These are phyloP conservation scores for Dryadula phaetusa DNA, from an alignment of 2,888 invertebrate species.

Conservation along the genomic window DNA sequence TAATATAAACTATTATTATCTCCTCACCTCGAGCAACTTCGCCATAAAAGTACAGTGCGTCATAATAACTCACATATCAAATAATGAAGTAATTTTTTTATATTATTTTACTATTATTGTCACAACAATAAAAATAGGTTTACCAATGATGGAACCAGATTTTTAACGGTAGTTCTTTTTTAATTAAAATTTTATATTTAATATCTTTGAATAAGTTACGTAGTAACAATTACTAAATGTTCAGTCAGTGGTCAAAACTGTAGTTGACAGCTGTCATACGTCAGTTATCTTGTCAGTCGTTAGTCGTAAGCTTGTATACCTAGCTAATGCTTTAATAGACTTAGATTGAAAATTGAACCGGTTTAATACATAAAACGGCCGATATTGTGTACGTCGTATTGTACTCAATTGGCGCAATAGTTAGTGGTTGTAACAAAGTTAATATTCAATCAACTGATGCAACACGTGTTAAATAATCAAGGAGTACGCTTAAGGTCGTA, in stretches of 20 bases:
- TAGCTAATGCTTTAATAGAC: slow-evolving; percentile 17
- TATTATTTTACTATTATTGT: no score
- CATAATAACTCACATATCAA: no score
- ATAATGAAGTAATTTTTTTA: no score
- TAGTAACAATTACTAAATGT: not conserved
- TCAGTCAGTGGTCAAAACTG: not conserved
- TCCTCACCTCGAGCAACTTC: no score
- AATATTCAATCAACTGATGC: slow-evolving; percentile 32
- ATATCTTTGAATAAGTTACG: no score
- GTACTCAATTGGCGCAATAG: slow-evolving; percentile 41
- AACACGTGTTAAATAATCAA: slow-evolving; percentile 25
- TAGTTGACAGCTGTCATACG: slow-evolving; percentile 7
- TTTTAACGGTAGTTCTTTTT: no score
- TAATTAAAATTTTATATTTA: no score
- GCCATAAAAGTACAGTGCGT: no score
- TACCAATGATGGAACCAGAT: no score
- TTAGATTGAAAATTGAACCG: slow-evolving; percentile 39
- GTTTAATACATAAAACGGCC: slow-evolving; percentile 41
- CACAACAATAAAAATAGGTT: no score
- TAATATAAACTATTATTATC: no score
- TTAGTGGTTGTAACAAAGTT: slow-evolving; percentile 37
- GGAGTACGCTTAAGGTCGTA: slow-evolving; percentile 28
- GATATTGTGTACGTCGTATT: slow-evolving; percentile 38
- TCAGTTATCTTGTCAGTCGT: slow-evolving; percentile 4
- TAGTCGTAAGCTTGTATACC: slow-evolving; percentile 17